Percentiles rank a stretch among this genome's conserved stretches.
These are phyloP conservation scores for Cryptus armator DNA, from an alignment of 2,888 invertebrate species.

Conservation along the genomic window DNA sequence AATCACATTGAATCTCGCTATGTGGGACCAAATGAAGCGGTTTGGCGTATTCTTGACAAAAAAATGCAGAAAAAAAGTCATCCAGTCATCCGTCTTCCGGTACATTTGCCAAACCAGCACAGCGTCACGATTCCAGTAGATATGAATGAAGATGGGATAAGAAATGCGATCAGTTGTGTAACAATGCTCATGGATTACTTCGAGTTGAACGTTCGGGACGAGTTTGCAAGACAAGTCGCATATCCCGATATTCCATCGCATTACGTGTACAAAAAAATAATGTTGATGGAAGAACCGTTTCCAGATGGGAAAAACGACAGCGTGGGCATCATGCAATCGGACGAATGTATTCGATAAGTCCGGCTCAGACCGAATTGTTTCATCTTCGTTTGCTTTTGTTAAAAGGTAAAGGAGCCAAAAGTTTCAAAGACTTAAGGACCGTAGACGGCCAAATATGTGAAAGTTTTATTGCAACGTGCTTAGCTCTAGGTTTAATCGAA, in stretches of 20 bases:
- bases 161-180: conserved; percentile 31
- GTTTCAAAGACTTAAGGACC: neutral
- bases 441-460: neutral
- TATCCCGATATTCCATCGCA: conserved; percentile 57
- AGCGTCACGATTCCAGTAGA: conserved; percentile 31
- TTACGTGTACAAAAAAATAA: conserved; percentile 50
- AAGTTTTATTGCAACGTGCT: neutral
- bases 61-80: conserved; percentile 45
- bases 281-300: neutral
- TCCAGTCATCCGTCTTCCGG: conserved; percentile 24
- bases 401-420: conserved; percentile 67
- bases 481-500: neutral
- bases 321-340: conserved; percentile 61
- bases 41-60: conserved; percentile 39
- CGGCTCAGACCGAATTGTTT: conserved; percentile 72
- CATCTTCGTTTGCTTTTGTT: conserved; percentile 73
- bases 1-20: conserved; percentile 70
- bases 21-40: conserved; percentile 56
- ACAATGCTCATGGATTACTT: conserved; percentile 51
- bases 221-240: conserved; percentile 22
- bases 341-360: conserved; percentile 70
- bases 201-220: conserved; percentile 39
- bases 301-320: conserved; percentile 46
- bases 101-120: conserved; percentile 41
- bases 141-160: conserved; percentile 38